phyloP scores from a whole-genome alignment of 1,140 invertebrate genomes.

The Drosophila ironensis region DNA sequence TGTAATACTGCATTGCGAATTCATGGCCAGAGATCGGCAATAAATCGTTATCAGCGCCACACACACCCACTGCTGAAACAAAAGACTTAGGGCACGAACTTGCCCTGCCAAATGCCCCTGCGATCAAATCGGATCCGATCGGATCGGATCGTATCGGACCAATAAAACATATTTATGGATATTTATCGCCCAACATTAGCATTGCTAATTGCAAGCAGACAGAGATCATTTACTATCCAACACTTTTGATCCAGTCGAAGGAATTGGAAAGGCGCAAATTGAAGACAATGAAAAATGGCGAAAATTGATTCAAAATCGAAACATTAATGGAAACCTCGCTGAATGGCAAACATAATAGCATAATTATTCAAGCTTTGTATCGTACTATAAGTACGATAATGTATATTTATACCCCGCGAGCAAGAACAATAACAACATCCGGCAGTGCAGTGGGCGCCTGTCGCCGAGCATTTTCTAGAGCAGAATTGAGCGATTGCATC shows the following conservation, averaged over 20 bases:
- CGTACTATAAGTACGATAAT: constrained; percentile 7
- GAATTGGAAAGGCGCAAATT: constrained; percentile 64
- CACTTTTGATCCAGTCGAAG: constrained; percentile 46
- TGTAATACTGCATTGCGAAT: constrained; percentile 9
- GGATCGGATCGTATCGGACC: neutral
- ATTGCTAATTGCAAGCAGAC: constrained; percentile 61
- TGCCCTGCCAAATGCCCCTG: constrained; percentile 31
- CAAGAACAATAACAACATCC: constrained; percentile 64
- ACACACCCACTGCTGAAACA: constrained; percentile 46
- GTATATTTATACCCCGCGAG: constrained; percentile 12
- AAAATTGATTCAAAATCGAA: constrained; percentile 15
- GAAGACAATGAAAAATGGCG: constrained; percentile 51
- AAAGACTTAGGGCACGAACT: constrained; percentile 78
- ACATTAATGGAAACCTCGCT: constrained; percentile 16
- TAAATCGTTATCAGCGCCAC: constrained; percentile 43
- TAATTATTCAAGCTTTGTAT: constrained; percentile 52
- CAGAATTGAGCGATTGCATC: constrained; percentile 71
- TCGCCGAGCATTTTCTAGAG: constrained; percentile 74
- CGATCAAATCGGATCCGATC: constrained; percentile 4
- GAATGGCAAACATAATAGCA: constrained; percentile 42
- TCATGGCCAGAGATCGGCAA: constrained; percentile 39
- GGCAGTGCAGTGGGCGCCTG: constrained; percentile 72
- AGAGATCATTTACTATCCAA: constrained; percentile 56
- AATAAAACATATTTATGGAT: constrained; percentile 69
- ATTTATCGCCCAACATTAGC: constrained; percentile 51